Base-by-base conservation (phyloP, 2,113 vertebrate species). In the Scopus umbretta region DNA sequence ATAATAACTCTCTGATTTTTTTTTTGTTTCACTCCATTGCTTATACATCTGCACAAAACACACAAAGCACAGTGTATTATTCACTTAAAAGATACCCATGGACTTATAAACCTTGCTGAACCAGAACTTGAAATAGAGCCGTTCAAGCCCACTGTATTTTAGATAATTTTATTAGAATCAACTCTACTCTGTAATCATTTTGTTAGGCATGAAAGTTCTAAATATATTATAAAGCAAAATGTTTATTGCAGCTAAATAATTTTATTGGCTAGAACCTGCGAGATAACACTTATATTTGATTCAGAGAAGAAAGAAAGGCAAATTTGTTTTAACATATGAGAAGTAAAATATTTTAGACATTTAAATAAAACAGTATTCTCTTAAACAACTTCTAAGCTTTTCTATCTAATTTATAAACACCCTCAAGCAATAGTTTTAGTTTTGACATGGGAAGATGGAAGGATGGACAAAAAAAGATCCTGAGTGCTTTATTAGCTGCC, bases 401-500 rank as follows among this genome's bases (percentile, higher is more conserved):
- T 86, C 22, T 82, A 10, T 27, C 32, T n/a, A 53, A 59, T 56
- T 34, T 34, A 15, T 61, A 50, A 91, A 88, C 71, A 4, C 63
- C 34, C 66, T 70, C 45, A 79, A 82, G 68, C 25, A 86, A 82
- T 7, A 23, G 7, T 86, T 78, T 58, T 45, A 68, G 27, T 67
- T 71, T 62, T 6, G 22, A 8, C 30, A 73, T 5, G 29, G 16
- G 42, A 86, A 71, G 71, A 85, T 81, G 74, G 74, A 96, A 49
- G 72, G 71, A 80, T 38, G 74, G 55, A 87, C 43, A 62, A 80
- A 94, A 89, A 92, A n/a, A n/a, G 29, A 17, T 76, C 18, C n/a
- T 11, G 1, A 47, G 47, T 92, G n/a, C 47, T 96, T 96, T 96
- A 86, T 95, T 94, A 90, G 22, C 89, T 95, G 55, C 79, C 56